Evolutionary conservation across 2,113 vertebrate species (phyloP).

Genomic region (Rissa tridactyla): DNA sequence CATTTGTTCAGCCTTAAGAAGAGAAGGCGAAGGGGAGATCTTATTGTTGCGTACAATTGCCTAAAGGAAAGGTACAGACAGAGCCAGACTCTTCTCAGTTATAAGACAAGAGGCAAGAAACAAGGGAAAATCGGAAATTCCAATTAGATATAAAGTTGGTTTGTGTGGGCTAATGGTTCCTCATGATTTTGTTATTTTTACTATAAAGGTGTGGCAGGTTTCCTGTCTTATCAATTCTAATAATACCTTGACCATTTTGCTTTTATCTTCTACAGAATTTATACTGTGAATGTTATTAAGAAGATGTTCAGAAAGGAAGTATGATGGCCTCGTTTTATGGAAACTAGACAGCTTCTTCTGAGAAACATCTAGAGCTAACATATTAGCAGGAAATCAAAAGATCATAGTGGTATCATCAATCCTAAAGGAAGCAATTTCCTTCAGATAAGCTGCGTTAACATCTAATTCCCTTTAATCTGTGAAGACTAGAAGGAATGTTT

Average conservation of each 20-base stretch:
- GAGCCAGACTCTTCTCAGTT: not conserved
- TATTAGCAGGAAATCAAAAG: not conserved
- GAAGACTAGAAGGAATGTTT: not conserved
- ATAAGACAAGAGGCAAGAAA: not conserved
- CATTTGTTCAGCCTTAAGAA: not conserved
- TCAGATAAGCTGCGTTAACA: not conserved
- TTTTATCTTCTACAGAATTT: not conserved
- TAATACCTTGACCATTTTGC: not conserved
- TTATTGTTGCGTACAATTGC: not conserved
- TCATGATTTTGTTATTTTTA: not conserved
- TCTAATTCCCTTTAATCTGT: not conserved
- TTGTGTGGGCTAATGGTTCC: not conserved
- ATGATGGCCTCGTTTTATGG: not conserved
- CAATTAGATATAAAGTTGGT: not conserved
- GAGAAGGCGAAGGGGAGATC: not conserved
- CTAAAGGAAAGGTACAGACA: not conserved
- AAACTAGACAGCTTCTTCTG: not conserved
- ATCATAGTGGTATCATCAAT: not conserved
- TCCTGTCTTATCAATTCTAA: not conserved
- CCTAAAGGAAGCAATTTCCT: not conserved
- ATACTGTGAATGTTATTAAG: rapidly evolving
- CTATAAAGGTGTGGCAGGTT: not conserved
- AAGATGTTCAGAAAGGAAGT: not conserved
- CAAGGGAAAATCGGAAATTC: not conserved
- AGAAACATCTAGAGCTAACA: not conserved